These are phyloP conservation scores for Mesorhabditis belari DNA, from an alignment of 2,888 invertebrate genomes.

Conservation along the genomic window DNA sequence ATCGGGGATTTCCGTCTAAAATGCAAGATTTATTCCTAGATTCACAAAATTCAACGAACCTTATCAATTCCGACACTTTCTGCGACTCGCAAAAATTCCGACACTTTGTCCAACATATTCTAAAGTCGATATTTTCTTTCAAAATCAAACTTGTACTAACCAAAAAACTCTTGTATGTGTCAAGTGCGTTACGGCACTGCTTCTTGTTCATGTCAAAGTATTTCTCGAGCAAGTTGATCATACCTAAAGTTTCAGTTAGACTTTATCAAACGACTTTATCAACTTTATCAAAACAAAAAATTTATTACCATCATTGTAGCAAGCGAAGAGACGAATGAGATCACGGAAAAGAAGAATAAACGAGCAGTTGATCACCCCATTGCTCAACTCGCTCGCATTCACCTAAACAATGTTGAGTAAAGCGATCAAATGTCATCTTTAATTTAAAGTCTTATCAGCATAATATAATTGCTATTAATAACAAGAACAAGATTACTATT, in stretches of 20 bases:
- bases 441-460: neutral
- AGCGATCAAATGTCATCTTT: neutral
- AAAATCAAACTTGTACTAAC: slow-evolving; percentile 50
- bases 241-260: slow-evolving; percentile 5
- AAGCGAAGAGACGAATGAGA: slow-evolving; percentile 95
- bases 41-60: neutral
- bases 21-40: neutral
- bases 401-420: slow-evolving; percentile 18
- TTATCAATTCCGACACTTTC: slow-evolving; percentile 85
- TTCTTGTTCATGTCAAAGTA: slow-evolving; percentile 99
- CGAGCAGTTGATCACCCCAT: slow-evolving; percentile 96
- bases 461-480: neutral
- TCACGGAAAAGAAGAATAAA: slow-evolving; percentile 98
- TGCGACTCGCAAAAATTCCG: slow-evolving; percentile 81
- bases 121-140: slow-evolving; percentile 12
- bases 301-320: slow-evolving; percentile 92
- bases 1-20: slow-evolving; percentile 92
- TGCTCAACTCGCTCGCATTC: slow-evolving; percentile 85
- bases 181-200: slow-evolving; percentile 91
- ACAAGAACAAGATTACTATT: too few species aligned
- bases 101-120: slow-evolving; percentile 90
- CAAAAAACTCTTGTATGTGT: slow-evolving; percentile 95
- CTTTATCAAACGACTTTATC: neutral
- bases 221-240: slow-evolving; percentile 66
- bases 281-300: neutral